Percentiles rank a stretch among this genome's conserved stretches.
phyloP scores from a whole-genome alignment of 2,888 invertebrate genomes.

The Mesodorylaimus sp. region DNA sequence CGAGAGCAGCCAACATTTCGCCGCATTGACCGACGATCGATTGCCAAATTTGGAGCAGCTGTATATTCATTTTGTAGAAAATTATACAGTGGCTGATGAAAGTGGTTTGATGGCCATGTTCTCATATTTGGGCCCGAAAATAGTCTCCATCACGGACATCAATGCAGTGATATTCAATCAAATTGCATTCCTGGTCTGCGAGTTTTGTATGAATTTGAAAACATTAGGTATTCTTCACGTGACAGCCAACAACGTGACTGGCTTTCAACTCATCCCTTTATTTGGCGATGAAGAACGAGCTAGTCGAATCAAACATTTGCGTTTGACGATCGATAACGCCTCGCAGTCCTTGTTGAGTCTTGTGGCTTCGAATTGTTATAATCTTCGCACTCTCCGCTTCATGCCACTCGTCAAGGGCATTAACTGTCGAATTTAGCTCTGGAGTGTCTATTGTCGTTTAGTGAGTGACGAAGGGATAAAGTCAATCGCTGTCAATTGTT shows the following conservation, averaged over 20 bases:
- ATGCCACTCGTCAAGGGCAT: too few relatives aligned
- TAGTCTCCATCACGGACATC: neutral
- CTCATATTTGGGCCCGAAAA: neutral
- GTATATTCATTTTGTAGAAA: neutral
- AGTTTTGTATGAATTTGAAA: neutral
- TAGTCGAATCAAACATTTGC: neutral
- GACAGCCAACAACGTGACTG: neutral
- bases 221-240: neutral
- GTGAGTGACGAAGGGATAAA: too few relatives aligned
- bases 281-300: neutral
- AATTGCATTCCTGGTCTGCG: neutral
- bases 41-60: neutral
- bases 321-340: neutral
- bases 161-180: neutral
- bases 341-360: neutral
- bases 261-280: neutral
- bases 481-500: too few relatives aligned
- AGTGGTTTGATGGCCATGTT: neutral
- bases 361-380: neutral
- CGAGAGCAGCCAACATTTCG: neutral
- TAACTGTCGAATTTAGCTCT: too few relatives aligned
- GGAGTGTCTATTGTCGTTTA: too few relatives aligned
- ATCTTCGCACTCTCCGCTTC: neutral
- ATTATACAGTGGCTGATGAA: neutral
- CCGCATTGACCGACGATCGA: neutral